Evolutionary conservation across 2,797 vertebrate species (phyloP), one percentile per base, ranked within the genome.

Genomic region (Notolepis coatsorum): DNA sequence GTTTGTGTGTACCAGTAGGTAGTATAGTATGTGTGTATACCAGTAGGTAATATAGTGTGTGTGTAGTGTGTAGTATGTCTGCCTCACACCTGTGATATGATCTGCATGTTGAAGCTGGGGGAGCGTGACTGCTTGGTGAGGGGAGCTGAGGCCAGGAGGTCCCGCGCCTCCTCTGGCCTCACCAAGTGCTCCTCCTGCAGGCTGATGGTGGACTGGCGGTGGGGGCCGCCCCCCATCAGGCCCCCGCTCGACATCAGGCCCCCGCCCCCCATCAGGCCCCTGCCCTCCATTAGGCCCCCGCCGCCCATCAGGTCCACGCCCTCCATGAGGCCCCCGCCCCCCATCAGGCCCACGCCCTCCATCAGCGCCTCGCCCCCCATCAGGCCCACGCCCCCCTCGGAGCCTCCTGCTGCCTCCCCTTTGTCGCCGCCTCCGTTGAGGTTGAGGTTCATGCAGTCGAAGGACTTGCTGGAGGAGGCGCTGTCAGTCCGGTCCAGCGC

Each of bases 41-140:
- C 70, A 65, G 47, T 57, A 51, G 21, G 18, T 35, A 51, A 10
- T 5, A 3, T 20, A 35, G 1, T 35, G 18, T 50, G 13, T 50
- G 15, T 50, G 27, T 31, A 3, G 53, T 5, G 54, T 79, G 86
- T 78, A 59, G 57, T 9, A 25, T 21, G 28, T 67, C 21, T 45
- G 5, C 28, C 30, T n/a, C 35, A 49, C 85, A 99, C 97, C 91
- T 98, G 97, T 82, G 97, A 99, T 94, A 99, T 97, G 88, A 99
- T 94, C 94, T 99, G 97, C 97, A 99, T 99, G 96, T 97, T 99
- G 92, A 99, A 99, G 90, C 97, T 99, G 80, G 97, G 97, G 71
- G 97, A 99, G 84, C 96, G 96, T 61, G 97, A 97, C 93, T 98
- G 95, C 91, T 95, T 96, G 82, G 94, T 97, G 65, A 99, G 91